Evolutionary conservation across 1,140 invertebrate genomes (phyloP), one percentile per base, ranked within the genome.

Genomic region (Pogonomyrmex barbatus): DNA sequence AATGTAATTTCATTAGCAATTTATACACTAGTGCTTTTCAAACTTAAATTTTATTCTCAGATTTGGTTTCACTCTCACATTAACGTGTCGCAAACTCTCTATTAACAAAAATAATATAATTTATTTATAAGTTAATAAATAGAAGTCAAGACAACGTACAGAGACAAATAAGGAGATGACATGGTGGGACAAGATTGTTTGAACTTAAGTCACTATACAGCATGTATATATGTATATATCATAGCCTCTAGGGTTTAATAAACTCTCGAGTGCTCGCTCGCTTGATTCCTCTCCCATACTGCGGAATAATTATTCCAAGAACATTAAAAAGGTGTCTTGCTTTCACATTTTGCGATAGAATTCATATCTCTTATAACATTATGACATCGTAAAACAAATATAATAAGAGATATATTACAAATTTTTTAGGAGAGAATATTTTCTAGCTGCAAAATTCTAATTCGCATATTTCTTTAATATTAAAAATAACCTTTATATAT

Each of bases 241-340:
- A 67, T 87, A 73, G 36, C 70, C 63, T 47, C 52, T 17, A 10
- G 42, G 56, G 50, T 84, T 90, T 90, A 90, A 90, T 90, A 88
- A 90, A 90, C 73, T 56, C 65, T 42, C 12, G 76, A 76, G 45
- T 87, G 36, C 45, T 71, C 88, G 68, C 0, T 50, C 71, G 54
- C 63, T 81, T 65, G 76, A 71, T 85, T 86, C 47, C 82, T 78
- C 54, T 71, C 67, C 62, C 65, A 58, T 36, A 62, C 84, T 36
- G 71, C 30, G 70, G 30, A 88, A 91, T 88, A 91, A 89, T 91
- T 86, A 67, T 79, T 45, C 71, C 87, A 62, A 86, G 65, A 75
- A 84, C 88, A 90, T 88, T 86, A 91, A 88, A 85, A 87, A 91
- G 12, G 50, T 62, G 30, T 67, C 24, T 56, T 47, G 12, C 36